Percentiles rank a stretch among this genome's conserved stretches.
These are phyloP conservation scores for Cordilura impudica DNA, from an alignment of 2,888 invertebrate species.

Conservation along the genomic window DNA sequence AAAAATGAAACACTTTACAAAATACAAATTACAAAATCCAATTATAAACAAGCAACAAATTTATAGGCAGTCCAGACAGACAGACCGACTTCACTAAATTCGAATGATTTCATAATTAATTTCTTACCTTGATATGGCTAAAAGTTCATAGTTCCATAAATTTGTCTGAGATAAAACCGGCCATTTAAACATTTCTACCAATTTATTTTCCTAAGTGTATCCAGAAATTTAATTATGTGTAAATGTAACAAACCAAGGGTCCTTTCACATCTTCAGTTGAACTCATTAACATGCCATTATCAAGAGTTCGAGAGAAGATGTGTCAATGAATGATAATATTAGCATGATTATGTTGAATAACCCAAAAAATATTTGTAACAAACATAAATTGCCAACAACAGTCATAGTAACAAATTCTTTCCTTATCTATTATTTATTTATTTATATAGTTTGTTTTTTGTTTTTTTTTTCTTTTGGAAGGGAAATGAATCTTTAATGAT, in stretches of 20 bases:
- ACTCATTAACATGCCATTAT: background rate
- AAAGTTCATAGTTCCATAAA: no score
- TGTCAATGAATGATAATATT: slow-evolving; percentile 15
- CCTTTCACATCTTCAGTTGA: slow-evolving; percentile 15
- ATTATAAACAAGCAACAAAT: no score
- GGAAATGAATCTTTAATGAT: slow-evolving; percentile 19
- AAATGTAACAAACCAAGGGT: slow-evolving; percentile 1
- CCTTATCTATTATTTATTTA: background rate
- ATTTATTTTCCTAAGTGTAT: background rate
- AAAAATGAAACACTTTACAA: background rate
- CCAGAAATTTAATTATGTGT: slow-evolving; percentile 29
- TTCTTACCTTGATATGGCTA: no score
- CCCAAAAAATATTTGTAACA: background rate
- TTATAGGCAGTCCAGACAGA: no score
- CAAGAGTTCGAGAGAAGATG: background rate
- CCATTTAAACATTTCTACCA: no score
- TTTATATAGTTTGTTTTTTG: background rate
- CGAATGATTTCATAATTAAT: no score
- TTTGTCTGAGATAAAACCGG: no score
- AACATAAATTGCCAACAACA: background rate
- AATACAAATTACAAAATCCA: no score
- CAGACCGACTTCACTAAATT: no score
- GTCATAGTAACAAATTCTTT: background rate
- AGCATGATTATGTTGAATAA: background rate
- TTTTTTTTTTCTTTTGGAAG: background rate